Percentiles rank a stretch among this genome's conserved stretches.
phyloP scores from a whole-genome alignment of 2,797 vertebrate genomes.

The Pangasius mekongensis region DNA sequence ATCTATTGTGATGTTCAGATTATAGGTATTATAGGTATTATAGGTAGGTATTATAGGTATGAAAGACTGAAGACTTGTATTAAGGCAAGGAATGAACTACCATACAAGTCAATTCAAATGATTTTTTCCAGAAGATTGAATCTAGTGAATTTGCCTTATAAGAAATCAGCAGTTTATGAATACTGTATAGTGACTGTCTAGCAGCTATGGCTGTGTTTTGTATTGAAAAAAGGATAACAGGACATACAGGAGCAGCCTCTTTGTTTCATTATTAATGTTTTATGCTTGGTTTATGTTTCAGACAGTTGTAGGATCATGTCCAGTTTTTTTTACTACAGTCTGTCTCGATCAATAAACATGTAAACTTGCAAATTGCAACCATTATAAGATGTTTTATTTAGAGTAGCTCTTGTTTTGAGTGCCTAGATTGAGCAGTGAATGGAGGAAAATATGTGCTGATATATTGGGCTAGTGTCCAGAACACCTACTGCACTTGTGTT shows the following conservation, averaged over 20 bases:
- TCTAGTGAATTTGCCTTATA: neutral
- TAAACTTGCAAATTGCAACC: neutral
- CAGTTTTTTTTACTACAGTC: neutral
- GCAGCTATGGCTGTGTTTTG: neutral
- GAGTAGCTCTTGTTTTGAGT: neutral
- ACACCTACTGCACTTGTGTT: neutral
- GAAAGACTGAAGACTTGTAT: neutral
- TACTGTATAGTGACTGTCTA: neutral
- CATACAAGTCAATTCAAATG: neutral
- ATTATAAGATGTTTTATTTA: neutral
- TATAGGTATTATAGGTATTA: no score
- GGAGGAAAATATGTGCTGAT: conserved; percentile 1
- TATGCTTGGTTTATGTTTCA: conserved; percentile 1
- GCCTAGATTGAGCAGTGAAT: conserved; percentile 5
- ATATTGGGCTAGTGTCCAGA: conserved; percentile 5
- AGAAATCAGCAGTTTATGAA: neutral
- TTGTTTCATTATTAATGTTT: neutral
- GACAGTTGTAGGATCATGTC: neutral
- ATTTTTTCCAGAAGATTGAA: neutral
- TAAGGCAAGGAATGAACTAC: neutral
- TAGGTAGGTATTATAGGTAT: no score
- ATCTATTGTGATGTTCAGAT: neutral
- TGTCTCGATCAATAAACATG: neutral
- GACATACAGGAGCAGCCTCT: neutral
- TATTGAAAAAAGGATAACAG: neutral